Base-by-base conservation (phyloP, 2,888 invertebrate species). In the Pterostichus madidus region DNA sequence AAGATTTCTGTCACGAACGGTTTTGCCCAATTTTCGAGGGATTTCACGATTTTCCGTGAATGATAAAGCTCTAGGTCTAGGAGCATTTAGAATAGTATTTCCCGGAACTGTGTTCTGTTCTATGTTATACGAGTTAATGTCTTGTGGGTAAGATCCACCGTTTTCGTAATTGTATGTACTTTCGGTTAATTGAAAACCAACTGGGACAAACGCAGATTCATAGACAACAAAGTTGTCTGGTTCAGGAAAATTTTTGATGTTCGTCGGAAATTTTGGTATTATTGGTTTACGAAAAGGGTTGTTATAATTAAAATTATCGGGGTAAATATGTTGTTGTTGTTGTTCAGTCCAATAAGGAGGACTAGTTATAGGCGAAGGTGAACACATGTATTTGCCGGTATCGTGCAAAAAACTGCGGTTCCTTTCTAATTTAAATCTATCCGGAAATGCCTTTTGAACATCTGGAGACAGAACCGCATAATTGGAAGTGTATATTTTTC, bases 1-100 rank as follows among this genome's bases (percentile, higher is more conserved):
- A 10, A 91, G 87, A 56, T 92, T 93, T 56, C 93, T 90, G 77
- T 93, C 92, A 76, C 91, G 90, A 52, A 92, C 89, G 64, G 92
- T 92, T 73, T 91, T 91, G 3, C 89, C 88, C 68, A 86, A 87
- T 80, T 86, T 86, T 80, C 87, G 87, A 61, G 88, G 87, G 87
- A 86, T 89, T 88, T 87, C 87, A 35, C 87, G 87, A 85, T 91
- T 91, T 85, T 91, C 91, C 0, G 91, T 91, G 85, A 91, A 91
- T n/a, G 91, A 91, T 86, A 91, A 89, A 46, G 91, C 91, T 46
- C 91, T 89, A 76, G 91, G 91, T 11, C 91, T 88, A 82, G 87
- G 32, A 11, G 32, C 11, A 39, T 76, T 53, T 49, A 46, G 13
- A 15, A 13, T 17, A 17, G 52, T 44, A 61, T 73, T 73, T 73